Evolutionary conservation across 2,797 vertebrate species (phyloP), one percentile per base, ranked within the genome.

Genomic region (Alca torda): DNA sequence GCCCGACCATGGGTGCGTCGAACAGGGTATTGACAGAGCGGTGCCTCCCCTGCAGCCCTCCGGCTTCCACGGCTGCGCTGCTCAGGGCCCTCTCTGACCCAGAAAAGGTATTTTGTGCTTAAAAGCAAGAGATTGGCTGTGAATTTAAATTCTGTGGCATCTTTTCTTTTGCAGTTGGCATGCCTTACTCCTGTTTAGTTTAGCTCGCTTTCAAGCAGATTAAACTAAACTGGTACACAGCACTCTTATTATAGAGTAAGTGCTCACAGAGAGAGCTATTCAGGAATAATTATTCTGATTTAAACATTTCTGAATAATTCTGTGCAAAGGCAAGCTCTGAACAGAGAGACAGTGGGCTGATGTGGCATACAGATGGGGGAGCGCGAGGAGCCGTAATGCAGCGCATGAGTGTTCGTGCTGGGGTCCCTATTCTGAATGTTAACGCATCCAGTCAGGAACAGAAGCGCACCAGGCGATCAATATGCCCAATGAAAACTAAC

Each of bases 281-380:
- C 93, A 94, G 90, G 94, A 96, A 93, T 95, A 96, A 96, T 95
- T 96, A 95, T 96, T 97, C 95, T 64, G 95, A 88, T 96, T 95
- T 96, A 93, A 96, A 95, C 90, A 82, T 95, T 95, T 95, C 96
- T 95, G 93, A 95, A 89, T 94, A 95, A 94, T 80, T 93, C 76
- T 33, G 56, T 76, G 91, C 77, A 67, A 69, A 95, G 45, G 82
- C 87, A 79, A 86, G 90, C 37, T 91, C 82, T 81, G 93, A 95
- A 12, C 43, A 56, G 74, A 89, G 85, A 92, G 87, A 16, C 87
- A 72, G 95, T 10, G 18, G 84, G 92, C 51, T 84, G 95, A 83
- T 85, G 69, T 80, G 84, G 46, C 73, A 89, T 30, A 21, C 90
- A 92, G 93, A 92, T 75, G 78, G 84, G 76, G 86, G 87, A 96